Conservation (phyloP, 1,140 invertebrate species). For the Cotesia glomerata region DNA sequence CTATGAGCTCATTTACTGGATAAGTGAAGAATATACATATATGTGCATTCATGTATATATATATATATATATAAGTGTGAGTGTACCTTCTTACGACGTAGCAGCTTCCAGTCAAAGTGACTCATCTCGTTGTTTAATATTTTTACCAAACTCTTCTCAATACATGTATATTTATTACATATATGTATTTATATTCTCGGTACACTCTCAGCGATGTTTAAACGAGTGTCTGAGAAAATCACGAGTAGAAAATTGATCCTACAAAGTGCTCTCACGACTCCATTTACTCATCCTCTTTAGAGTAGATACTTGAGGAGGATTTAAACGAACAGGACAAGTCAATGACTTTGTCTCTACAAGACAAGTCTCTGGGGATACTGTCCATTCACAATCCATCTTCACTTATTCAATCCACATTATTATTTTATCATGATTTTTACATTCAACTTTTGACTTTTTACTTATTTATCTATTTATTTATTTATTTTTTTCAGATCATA, state of each 20-base stretch:
- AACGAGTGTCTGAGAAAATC: constrained; percentile 6
- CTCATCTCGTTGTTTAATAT: constrained; percentile 51
- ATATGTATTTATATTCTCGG: background rate
- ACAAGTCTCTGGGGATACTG: background rate
- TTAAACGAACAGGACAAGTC: background rate
- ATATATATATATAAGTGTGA: background rate
- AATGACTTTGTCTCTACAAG: background rate
- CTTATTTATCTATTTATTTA: no score
- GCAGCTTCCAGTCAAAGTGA: constrained; percentile 62
- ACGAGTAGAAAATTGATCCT: background rate
- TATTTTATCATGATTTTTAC: no score
- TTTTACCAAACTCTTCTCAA: background rate
- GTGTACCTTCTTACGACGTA: constrained; percentile 61
- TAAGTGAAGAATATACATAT: background rate
- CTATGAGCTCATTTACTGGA: no score
- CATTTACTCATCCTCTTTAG: constrained; percentile 2
- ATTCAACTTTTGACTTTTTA: no score
- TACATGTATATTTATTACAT: no score
- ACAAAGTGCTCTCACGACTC: background rate
- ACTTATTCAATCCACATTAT: no score
- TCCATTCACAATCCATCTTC: no score
- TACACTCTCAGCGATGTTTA: background rate
- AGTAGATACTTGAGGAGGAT: background rate
- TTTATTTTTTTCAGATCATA: no score
- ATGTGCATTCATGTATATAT: background rate